Conservation (phyloP, 2,797 vertebrate genomes). For the Monodelphis domestica region DNA sequence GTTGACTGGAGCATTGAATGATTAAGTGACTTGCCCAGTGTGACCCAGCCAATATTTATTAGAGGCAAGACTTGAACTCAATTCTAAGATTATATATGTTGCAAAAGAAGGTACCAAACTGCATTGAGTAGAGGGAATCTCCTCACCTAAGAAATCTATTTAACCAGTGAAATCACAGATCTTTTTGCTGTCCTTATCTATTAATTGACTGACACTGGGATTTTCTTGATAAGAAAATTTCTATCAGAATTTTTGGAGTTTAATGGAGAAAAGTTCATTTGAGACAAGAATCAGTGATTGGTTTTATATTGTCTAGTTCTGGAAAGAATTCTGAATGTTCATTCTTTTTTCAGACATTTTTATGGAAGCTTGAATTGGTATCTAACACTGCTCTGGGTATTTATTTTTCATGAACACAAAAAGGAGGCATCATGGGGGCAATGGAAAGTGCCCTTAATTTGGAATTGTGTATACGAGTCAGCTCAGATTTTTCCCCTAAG, state of each 20-base stretch:
- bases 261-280: not conserved
- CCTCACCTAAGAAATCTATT: not conserved
- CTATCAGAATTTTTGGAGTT: conserved; percentile 8
- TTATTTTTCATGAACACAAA: not conserved
- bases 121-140: not conserved
- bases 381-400: not conserved
- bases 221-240: conserved; percentile 23
- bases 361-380: not conserved
- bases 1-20: not conserved
- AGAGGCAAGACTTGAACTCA: not conserved
- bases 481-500: not conserved
- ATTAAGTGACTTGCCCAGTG: not conserved
- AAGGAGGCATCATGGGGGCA: too few species aligned
- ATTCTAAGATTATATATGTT: not conserved
- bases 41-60: not conserved
- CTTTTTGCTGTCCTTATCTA: not conserved
- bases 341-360: not conserved
- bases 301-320: not conserved
- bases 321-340: conserved; percentile 29
- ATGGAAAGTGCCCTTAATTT: too few species aligned
- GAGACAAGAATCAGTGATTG: not conserved
- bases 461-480: not conserved
- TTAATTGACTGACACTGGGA: not conserved
- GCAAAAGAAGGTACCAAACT: not conserved
- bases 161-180: not conserved